Conservation (phyloP, 2,888 invertebrate genomes). For the Anodontia alba region DNA sequence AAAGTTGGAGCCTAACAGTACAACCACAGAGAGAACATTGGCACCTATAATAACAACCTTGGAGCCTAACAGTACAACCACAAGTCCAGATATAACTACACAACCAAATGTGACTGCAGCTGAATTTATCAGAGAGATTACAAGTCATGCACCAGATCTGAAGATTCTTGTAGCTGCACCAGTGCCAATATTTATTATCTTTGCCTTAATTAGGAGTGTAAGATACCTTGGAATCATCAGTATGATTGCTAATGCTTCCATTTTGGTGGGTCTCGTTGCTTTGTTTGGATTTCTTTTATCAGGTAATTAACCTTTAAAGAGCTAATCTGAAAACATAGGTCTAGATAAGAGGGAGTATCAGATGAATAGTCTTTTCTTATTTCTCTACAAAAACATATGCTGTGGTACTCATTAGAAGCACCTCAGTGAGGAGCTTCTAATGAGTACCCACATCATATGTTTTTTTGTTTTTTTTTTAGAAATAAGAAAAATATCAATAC, state of each 20-base stretch:
- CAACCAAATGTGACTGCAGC: background rate
- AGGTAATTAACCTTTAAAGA: slow-evolving; percentile 71
- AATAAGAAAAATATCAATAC: no score
- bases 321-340: no score
- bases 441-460: no score
- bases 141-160: slow-evolving; percentile 70
- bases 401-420: no score
- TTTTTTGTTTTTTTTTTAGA: no score
- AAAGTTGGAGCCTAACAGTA: slow-evolving; percentile 4
- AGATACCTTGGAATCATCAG: slow-evolving; percentile 80
- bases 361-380: no score
- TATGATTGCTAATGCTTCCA: slow-evolving; percentile 77
- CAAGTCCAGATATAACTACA: background rate
- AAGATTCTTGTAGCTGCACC: slow-evolving; percentile 76
- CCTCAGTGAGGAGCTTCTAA: no score
- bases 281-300: slow-evolving; percentile 72
- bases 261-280: slow-evolving; percentile 77
- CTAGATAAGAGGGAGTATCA: no score
- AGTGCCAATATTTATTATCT: slow-evolving; percentile 78
- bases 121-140: slow-evolving; percentile 2
- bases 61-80: background rate
- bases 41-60: background rate
- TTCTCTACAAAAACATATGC: no score
- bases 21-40: background rate
- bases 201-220: slow-evolving; percentile 77